These are phyloP conservation scores for Drosophila neonasuta DNA, from an alignment of 2,888 invertebrate species.

Conservation along the genomic window DNA sequence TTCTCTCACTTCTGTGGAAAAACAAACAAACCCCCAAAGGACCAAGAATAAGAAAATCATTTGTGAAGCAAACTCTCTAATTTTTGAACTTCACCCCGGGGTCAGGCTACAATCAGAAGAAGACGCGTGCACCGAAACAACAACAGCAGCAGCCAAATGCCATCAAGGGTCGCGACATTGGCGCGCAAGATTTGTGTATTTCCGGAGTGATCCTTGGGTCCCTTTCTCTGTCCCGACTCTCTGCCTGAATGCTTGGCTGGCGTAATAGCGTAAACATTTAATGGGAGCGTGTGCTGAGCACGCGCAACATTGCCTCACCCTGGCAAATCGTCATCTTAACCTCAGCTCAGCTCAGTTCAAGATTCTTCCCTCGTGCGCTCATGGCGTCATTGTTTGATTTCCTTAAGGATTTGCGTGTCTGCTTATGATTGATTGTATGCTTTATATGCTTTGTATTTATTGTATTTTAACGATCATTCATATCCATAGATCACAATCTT, in stretches of 20 bases:
- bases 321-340: slow-evolving; percentile 16
- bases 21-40: slow-evolving; percentile 67
- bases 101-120: slow-evolving; percentile 38
- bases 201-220: slow-evolving; percentile 49
- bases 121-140: slow-evolving; percentile 55
- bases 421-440: slow-evolving; percentile 67
- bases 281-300: slow-evolving; percentile 75
- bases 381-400: slow-evolving; percentile 62
- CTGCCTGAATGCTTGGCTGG: slow-evolving; percentile 35
- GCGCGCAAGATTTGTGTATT: slow-evolving; percentile 73
- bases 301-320: slow-evolving; percentile 71
- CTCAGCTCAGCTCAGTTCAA: slow-evolving; percentile 13
- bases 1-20: slow-evolving; percentile 58
- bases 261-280: slow-evolving; percentile 70
- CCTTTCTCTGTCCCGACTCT: slow-evolving; percentile 8
- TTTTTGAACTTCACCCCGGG: slow-evolving; percentile 48
- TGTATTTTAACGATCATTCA: slow-evolving; percentile 55
- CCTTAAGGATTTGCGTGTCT: slow-evolving; percentile 66
- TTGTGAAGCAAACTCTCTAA: slow-evolving; percentile 44
- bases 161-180: slow-evolving; percentile 64
- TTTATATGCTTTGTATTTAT: slow-evolving; percentile 46
- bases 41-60: slow-evolving; percentile 66
- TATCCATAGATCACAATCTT: slow-evolving; percentile 68
- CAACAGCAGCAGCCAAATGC: slow-evolving; percentile 55
- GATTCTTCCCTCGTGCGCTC: slow-evolving; percentile 29